phyloP scores from a whole-genome alignment of 2,888 invertebrate species.

The Allygus modestus region DNA sequence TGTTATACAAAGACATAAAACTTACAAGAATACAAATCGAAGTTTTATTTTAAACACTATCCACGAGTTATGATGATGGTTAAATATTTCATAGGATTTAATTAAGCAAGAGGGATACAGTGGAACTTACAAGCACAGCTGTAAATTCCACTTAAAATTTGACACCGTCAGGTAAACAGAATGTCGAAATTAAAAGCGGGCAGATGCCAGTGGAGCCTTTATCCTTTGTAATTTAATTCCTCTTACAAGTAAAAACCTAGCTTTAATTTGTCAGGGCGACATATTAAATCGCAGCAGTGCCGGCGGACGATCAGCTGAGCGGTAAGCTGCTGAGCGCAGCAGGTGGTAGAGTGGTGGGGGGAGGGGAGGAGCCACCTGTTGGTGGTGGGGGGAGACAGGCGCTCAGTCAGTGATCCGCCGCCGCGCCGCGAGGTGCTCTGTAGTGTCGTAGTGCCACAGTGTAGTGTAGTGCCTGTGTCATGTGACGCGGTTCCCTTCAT shows the following conservation, averaged over 20 bases:
- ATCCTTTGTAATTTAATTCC: slow-evolving; percentile 12
- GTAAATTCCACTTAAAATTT: not conserved
- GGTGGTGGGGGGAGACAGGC: not conserved
- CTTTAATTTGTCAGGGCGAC: not conserved
- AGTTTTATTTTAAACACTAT: too few species aligned
- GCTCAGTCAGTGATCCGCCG: slow-evolving; percentile 37
- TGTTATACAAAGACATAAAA: too few species aligned
- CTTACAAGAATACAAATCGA: too few species aligned
- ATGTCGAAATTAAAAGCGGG: not conserved
- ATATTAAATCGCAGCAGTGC: not conserved
- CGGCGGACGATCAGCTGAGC: not conserved
- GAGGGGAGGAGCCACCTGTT: not conserved
- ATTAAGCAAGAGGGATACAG: too few species aligned
- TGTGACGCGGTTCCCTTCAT: slow-evolving; percentile 5
- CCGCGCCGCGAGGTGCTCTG: not conserved
- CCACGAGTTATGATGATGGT: too few species aligned
- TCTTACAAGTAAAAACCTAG: not conserved
- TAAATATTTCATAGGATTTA: too few species aligned
- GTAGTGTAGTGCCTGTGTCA: slow-evolving; percentile 44
- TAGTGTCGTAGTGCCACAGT: slow-evolving; percentile 15
- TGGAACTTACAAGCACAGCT: not conserved
- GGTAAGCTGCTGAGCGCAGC: not conserved
- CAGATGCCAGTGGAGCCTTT: not conserved
- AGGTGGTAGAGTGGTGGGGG: slow-evolving; percentile 12
- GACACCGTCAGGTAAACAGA: not conserved